Conservation (phyloP, 2,888 invertebrate genomes). For the Ochlodes sylvanus region DNA sequence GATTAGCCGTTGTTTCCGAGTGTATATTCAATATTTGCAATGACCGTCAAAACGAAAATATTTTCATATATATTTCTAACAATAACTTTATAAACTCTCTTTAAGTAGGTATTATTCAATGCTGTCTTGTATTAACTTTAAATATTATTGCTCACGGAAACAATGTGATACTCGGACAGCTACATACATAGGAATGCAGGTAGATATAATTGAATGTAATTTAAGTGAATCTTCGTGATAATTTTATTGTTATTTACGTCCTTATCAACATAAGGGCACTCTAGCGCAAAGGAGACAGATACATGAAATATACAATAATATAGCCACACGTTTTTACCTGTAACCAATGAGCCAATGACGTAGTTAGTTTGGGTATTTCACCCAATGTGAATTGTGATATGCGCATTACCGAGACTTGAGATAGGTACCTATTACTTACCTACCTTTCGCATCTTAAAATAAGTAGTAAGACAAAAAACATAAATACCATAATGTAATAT, state of each 20-base stretch:
- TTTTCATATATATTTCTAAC: neutral
- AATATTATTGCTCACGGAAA: neutral
- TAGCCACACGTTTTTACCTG: neutral
- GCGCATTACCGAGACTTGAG: no score
- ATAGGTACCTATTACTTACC: no score
- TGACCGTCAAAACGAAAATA: neutral
- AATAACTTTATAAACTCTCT: neutral
- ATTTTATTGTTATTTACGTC: no score
- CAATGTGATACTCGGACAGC: neutral
- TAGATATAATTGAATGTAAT: no score
- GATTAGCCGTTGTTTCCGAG: neutral
- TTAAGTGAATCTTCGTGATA: no score
- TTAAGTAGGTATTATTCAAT: neutral
- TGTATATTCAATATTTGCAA: neutral
- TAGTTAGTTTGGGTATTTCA: no score
- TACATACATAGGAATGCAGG: neutral
- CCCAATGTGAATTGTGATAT: no score
- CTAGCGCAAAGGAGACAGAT: neutral
- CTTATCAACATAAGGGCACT: no score
- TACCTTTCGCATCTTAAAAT: no score
- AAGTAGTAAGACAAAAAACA: no score
- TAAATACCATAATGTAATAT: no score
- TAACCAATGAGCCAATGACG: no score
- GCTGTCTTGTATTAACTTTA: neutral
- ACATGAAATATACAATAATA: neutral